A percentile compares a stretch with the other conserved stretches of the same genome.
These are phyloP conservation scores for Gymnogyps californianus DNA, from an alignment of 2,113 vertebrate species.

Conservation along the genomic window DNA sequence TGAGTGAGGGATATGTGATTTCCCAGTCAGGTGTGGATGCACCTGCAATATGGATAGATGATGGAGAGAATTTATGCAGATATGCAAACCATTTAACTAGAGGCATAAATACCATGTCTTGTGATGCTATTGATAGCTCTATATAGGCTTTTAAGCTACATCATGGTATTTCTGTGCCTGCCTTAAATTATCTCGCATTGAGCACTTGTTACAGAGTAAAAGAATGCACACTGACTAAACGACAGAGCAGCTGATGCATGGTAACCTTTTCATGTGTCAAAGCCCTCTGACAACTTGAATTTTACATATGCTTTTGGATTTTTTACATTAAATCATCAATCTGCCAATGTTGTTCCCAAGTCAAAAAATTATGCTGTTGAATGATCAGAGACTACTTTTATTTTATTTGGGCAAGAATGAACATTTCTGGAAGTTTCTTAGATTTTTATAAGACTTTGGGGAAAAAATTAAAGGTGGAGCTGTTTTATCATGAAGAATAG, in stretches of 20 bases:
- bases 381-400: neutral
- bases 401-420: neutral
- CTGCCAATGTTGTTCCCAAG: neutral
- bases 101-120: neutral
- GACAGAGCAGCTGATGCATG: neutral
- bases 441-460: neutral
- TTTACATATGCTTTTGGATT: constrained; percentile 16
- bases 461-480: neutral
- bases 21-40: neutral
- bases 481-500: neutral
- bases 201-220: neutral
- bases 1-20: neutral
- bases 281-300: neutral
- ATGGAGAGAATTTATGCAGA: neutral
- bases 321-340: constrained; percentile 9
- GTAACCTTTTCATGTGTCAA: constrained; percentile 7
- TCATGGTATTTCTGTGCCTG: neutral
- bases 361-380: neutral
- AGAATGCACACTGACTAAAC: neutral
- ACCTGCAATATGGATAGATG: neutral
- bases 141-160: neutral
- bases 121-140: neutral
- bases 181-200: neutral
- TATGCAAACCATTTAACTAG: neutral
- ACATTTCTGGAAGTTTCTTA: neutral